Evolutionary conservation across 1,140 invertebrate species (phyloP).

Genomic region (Drusus annulatus): DNA sequence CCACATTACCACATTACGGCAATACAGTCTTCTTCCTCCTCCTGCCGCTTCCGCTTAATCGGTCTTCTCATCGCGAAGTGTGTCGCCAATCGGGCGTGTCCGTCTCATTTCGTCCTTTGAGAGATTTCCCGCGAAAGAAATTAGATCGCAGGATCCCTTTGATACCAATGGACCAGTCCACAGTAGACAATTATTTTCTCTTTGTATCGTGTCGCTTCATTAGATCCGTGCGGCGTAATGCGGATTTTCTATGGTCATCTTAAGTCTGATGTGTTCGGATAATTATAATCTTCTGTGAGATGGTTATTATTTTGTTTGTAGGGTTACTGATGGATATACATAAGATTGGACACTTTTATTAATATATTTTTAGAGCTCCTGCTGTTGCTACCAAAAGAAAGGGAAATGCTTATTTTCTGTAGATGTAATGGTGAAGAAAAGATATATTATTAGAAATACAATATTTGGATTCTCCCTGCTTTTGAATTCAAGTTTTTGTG

Average conservation of each 20-base stretch:
- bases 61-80: constrained; percentile 49
- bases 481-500: too few species aligned
- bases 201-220: constrained; percentile 7
- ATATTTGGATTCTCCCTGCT: too few species aligned
- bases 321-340: too few species aligned
- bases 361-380: too few species aligned
- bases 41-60: constrained; percentile 50
- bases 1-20: background rate
- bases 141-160: constrained; percentile 55
- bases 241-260: constrained; percentile 1
- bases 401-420: too few species aligned
- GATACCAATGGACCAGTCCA: constrained; percentile 37
- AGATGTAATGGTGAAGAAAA: too few species aligned
- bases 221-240: background rate
- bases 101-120: constrained; percentile 54
- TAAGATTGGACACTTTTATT: too few species aligned
- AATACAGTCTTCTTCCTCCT: constrained; percentile 29
- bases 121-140: constrained; percentile 50
- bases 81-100: constrained; percentile 43
- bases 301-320: too few species aligned
- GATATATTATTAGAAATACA: too few species aligned
- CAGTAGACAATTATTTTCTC: constrained; percentile 49
- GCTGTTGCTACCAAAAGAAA: too few species aligned
- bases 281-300: background rate
- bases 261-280: background rate